Base-by-base conservation (phyloP, 2,888 invertebrate species). In the Noctua janthe region DNA sequence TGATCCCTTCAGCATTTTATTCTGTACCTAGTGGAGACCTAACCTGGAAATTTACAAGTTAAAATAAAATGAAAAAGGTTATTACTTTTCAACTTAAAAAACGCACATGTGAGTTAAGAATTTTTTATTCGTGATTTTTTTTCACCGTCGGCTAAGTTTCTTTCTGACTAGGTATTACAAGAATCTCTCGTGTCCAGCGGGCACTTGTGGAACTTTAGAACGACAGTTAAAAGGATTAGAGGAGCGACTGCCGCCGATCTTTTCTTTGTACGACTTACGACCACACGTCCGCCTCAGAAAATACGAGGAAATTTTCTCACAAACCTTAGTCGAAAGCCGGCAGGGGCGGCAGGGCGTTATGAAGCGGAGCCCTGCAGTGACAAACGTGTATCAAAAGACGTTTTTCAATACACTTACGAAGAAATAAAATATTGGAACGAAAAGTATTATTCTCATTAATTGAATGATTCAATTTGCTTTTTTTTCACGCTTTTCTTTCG, bases 151-250 rank as follows among this genome's bases (percentile, higher is more conserved):
- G 20, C 29, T n/a, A 82, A 88, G 81, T 88, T 86, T 81, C 39
- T 51, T 75, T 72, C 67, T 62, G 47, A 29, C 71, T 78, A 64
- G 80, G 66, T 77, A 78, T 81, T 71, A 77, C 56, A 81, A 75
- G 78, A 66, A 71, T 77, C 56, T 74, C 39, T 15, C 29, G 20
- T 56, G 62, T 71, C 49, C 64, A 39, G 43, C 64, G 6, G 13
- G 64, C 43, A 71, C 77, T 83, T 79, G 80, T 29, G 43, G 23
- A 89, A 88, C 74, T 88, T 89, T 73, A 70, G 73, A 82, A 84
- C 82, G 78, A 77, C 73, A 79, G 78, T 84, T 86, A 17, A 51
- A 64, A 62, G 83, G 83, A 85, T 85, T 87, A 87, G 80, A 72
- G 70, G 67, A 67, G 70, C 73, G 64, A 59, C 76, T 67, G 23